Base-by-base conservation (phyloP, 1,140 invertebrate species). In the Phymorhynchus buccinoides region DNA sequence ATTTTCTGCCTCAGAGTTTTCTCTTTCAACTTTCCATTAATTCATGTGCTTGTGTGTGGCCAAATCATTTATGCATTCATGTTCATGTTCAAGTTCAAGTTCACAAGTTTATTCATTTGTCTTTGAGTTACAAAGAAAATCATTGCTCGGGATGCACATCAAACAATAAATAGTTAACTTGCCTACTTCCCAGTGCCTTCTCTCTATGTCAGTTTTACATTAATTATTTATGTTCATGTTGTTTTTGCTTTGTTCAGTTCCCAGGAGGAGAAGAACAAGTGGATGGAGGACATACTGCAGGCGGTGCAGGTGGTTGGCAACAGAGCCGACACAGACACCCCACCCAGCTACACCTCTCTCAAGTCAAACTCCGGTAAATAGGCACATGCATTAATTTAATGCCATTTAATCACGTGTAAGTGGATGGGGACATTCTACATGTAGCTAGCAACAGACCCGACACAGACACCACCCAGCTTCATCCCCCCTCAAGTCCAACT, bases 351-450 rank as follows among this genome's bases (percentile, higher is more conserved):
- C 93, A 94, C 96, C 88, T 96, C 96, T 93, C 94, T 97, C 22
- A 97, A 97, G 92, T 96, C 96, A 88, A 84, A 39, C 73, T 39
- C 68, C 14, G 48, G 42, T 84, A n/a, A n/a, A n/a, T n/a, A n/a
- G n/a, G n/a, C n/a, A n/a, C n/a, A n/a, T n/a, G n/a, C n/a, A n/a
- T n/a, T n/a, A n/a, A n/a, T n/a, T n/a, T n/a, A n/a, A n/a, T n/a
- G n/a, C n/a, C n/a, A n/a, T n/a, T n/a, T n/a, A n/a, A n/a, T n/a
- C n/a, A n/a, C n/a, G n/a, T n/a, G n/a, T n/a, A 95, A 96, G 85
- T 99, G 98, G 98, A 94, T 97, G 95, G 96, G 86, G 97, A 98
- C 91, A 94, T 99, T 27, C 95, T 95, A 71, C 94, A 95, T 85
- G 95, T 96, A 14, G 96, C 96, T 86, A 91, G 91, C 73, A 85